Evolutionary conservation across 2,113 vertebrate species (phyloP), one percentile per base, ranked within the genome.

Genomic region (Sarotherodon lohbergeri): DNA sequence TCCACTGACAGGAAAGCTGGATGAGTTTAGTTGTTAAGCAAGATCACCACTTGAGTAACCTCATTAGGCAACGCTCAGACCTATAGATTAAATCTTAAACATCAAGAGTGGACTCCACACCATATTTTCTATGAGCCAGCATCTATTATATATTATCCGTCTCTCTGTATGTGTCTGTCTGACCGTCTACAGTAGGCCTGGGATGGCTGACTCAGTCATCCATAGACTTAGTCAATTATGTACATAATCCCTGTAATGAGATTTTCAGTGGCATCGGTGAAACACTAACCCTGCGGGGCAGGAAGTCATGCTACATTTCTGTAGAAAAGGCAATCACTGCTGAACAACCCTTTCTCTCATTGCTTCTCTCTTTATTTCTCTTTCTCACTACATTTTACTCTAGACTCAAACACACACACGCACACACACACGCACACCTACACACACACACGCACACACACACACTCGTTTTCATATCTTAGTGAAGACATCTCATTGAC

Each of bases 171-270:
- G 34, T 32, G 54, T 55, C 50, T 80, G 14, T 59, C n/a, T 29
- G 56, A 55, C 79, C 55, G 0, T 59, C 80, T 27, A 43, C n/a
- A 56, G 34, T 73, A 41, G 81, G 39, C 34, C 55, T 80, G 59
- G 39, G 43, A 88, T 76, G 46, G 85, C 92, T 93, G 68, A 92
- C 66, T 96, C 94, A 96, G 92, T 93, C 96, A 96, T 87, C 94
- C 94, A 89, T 95, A 90, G 32, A 94, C 91, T 93, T 87, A 96
- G 95, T 96, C 97, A 95, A 86, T 97, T 97, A 96, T 90, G 91
- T 92, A 93, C 95, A 90, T 94, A 91, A 90, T 96, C 92, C 93
- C 93, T 85, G 52, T 97, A 97, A 98, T 97, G 96, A 97, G 96
- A 97, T 97, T 97, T 97, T 92, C 88, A 50, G 83, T 95, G 83